Conservation (phyloP, 1,140 invertebrate species). For the Solenopsis invicta region DNA sequence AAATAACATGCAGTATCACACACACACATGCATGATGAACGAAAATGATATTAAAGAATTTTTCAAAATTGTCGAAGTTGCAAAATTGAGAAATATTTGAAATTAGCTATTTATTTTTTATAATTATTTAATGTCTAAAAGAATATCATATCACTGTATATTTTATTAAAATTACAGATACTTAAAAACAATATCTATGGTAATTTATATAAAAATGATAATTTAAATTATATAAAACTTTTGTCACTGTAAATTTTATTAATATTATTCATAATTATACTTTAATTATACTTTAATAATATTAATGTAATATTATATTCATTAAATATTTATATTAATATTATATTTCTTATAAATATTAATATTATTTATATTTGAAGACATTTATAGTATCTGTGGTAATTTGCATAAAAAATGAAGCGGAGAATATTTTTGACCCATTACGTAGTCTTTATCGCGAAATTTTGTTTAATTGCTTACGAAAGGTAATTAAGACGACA, state of each 20-base stretch:
- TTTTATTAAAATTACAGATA: background rate
- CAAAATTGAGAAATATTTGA: background rate
- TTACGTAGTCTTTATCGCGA: background rate
- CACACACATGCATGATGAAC: background rate
- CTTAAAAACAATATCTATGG: too few relatives aligned
- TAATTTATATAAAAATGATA: too few relatives aligned
- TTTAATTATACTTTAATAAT: background rate
- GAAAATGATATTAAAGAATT: background rate
- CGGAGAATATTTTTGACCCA: background rate
- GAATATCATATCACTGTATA: background rate
- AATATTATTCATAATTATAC: background rate
- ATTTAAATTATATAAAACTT: too few relatives aligned
- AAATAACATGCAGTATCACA: background rate
- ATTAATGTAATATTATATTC: too few relatives aligned
- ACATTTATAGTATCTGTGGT: background rate
- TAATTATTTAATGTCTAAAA: conserved; percentile 5
- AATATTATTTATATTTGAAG: background rate
- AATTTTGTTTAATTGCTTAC: background rate
- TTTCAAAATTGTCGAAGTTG: background rate
- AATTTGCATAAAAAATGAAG: background rate
- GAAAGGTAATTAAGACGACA: conserved; percentile 3
- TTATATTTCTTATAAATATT: too few relatives aligned
- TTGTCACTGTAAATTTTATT: too few relatives aligned
- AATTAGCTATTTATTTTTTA: conserved; percentile 5
- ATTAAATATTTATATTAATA: background rate